Evolutionary conservation across 2,113 vertebrate species (phyloP).

Genomic region (Arvicanthis niloticus): DNA sequence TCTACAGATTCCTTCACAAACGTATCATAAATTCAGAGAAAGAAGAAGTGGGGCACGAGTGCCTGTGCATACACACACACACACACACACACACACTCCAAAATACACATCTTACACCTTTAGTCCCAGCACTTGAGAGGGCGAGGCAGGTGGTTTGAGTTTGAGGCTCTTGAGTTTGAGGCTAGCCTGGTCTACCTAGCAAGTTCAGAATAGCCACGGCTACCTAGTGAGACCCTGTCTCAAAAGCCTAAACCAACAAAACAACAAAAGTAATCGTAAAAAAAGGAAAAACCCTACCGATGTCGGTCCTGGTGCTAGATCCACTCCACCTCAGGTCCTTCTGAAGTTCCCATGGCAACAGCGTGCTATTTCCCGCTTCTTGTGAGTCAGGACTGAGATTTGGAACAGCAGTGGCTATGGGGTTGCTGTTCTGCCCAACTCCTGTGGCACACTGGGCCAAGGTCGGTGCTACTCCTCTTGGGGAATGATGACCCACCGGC

Average conservation of each 20-base stretch:
- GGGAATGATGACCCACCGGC: not conserved
- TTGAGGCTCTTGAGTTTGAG: not conserved
- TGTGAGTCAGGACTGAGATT: not conserved
- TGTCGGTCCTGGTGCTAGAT: not conserved
- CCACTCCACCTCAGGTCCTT: not conserved
- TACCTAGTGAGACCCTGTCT: not conserved
- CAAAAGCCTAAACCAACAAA: not conserved
- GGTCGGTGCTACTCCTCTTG: not conserved
- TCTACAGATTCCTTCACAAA: not conserved
- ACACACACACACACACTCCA: not conserved
- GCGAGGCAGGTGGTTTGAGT: not conserved
- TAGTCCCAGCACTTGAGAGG: not conserved
- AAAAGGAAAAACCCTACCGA: not conserved
- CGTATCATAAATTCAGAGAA: not conserved
- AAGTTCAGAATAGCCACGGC: not conserved
- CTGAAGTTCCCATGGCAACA: not conserved
- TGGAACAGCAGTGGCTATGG: not conserved
- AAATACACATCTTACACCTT: not conserved
- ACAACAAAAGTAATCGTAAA: not conserved
- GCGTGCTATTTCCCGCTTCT: rapidly evolving
- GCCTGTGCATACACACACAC: not conserved
- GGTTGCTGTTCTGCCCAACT: not conserved
- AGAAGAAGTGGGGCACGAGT: not conserved
- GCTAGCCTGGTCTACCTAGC: not conserved
- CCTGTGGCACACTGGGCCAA: not conserved